Evolutionary conservation across 2,797 vertebrate species (phyloP).

Genomic region (Aotus griseimembra): DNA sequence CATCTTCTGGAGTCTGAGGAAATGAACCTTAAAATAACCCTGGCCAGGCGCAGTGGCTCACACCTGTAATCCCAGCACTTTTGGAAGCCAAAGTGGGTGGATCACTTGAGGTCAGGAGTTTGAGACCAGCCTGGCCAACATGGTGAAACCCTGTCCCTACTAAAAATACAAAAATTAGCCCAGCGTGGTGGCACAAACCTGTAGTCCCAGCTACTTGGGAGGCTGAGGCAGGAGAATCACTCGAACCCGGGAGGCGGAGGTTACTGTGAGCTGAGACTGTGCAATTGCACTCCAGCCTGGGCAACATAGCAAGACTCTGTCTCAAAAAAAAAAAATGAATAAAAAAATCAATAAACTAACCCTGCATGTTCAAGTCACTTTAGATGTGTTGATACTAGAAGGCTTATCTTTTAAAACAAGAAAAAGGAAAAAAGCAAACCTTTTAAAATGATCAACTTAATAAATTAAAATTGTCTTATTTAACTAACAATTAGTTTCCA

Average conservation of each 20-base stretch:
- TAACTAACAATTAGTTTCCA: background rate
- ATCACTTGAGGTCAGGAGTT: background rate
- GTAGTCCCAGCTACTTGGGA: background rate
- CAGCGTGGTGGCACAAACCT: fast-evolving
- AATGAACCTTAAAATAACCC: background rate
- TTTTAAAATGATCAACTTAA: background rate
- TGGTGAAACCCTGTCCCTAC: background rate
- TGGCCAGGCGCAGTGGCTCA: background rate
- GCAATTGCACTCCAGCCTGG: background rate
- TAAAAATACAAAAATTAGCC: background rate
- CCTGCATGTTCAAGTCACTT: background rate
- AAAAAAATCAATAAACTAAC: background rate
- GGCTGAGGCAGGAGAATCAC: background rate
- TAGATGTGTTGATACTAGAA: background rate
- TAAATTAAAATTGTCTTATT: background rate
- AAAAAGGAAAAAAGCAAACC: background rate
- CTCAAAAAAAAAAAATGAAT: background rate
- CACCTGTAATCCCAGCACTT: background rate
- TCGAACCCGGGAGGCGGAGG: background rate
- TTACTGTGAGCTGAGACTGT: background rate
- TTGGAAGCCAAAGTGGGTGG: background rate
- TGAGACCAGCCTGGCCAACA: background rate
- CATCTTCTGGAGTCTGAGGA: constrained; percentile 60
- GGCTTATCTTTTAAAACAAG: background rate
- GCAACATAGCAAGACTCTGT: background rate